These are phyloP conservation scores for Lasiommata megera DNA, from an alignment of 2,888 invertebrate genomes.

Conservation along the genomic window DNA sequence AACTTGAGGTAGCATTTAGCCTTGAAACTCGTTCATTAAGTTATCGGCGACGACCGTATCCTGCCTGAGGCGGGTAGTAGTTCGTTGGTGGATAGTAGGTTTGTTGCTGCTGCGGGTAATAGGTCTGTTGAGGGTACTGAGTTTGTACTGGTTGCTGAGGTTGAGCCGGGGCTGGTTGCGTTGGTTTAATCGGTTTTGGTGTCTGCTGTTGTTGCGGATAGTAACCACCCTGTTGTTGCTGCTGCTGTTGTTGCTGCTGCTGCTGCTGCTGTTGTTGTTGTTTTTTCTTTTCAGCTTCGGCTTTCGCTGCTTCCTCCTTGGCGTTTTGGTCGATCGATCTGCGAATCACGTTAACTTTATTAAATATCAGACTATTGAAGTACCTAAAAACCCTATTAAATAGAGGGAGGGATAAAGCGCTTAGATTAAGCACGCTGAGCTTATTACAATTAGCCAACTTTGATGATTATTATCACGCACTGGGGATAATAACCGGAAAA, in stretches of 20 bases:
- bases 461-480: no score
- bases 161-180: slow-evolving; percentile 31
- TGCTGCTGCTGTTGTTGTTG: slow-evolving; percentile 44
- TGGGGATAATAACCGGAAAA: no score
- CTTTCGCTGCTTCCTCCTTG: slow-evolving; percentile 52
- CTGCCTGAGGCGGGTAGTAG: slow-evolving; percentile 37
- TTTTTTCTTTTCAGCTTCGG: slow-evolving; percentile 54
- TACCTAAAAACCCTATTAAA: no score
- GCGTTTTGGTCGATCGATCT: slow-evolving; percentile 60
- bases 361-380: no score
- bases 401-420: no score
- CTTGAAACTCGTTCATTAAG: not conserved
- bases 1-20: not conserved
- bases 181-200: slow-evolving; percentile 33
- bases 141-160: slow-evolving; percentile 31
- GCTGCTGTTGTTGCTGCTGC: slow-evolving; percentile 48
- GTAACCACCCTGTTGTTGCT: slow-evolving; percentile 18
- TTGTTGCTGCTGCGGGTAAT: slow-evolving; percentile 34
- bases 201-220: slow-evolving; percentile 34
- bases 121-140: slow-evolving; percentile 36
- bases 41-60: slow-evolving; percentile 17
- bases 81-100: slow-evolving; percentile 29
- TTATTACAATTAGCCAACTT: no score
- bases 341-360: slow-evolving; percentile 14
- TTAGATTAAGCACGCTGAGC: no score